A percentile compares a stretch with the other conserved stretches of the same genome.
Evolutionary conservation across 37 sponge, comb jelly and placozoan species (phyloP).

Genomic region (Cliona cf. orientalis): DNA sequence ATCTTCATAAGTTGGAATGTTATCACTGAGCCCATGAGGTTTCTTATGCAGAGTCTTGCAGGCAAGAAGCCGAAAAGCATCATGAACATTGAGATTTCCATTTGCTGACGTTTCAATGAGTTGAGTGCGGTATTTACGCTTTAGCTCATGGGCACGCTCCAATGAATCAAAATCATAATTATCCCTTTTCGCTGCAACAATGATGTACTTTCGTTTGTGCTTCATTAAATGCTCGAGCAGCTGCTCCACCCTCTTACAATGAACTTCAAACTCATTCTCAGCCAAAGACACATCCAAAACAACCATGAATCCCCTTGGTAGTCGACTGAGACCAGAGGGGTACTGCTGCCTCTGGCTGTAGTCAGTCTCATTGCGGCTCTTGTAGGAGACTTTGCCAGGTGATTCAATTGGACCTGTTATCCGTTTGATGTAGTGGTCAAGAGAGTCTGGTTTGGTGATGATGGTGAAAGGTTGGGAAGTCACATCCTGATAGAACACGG

Average conservation of each 20-base stretch:
- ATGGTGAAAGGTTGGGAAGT: conserved; percentile 41
- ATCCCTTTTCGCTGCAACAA: conserved; percentile 72
- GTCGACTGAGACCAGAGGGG: conserved; percentile 23
- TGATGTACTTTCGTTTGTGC: conserved; percentile 36
- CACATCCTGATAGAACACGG: conserved; percentile 70
- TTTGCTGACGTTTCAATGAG: conserved; percentile 54
- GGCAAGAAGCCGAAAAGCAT: conserved; percentile 33
- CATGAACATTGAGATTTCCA: conserved; percentile 34
- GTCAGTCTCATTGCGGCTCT: conserved; percentile 21
- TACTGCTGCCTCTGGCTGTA: conserved; percentile 1
- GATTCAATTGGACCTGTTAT: conserved; percentile 33
- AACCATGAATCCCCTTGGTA: conserved; percentile 45
- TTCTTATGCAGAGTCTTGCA: conserved; percentile 17
- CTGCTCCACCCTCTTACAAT: conserved; percentile 27
- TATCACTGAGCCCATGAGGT: background rate
- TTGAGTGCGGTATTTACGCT: conserved; percentile 21
- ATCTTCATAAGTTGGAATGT: background rate
- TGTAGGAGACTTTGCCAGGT: conserved; percentile 57
- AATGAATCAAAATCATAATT: background rate
- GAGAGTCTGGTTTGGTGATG: background rate
- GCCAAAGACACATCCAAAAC: conserved; percentile 50
- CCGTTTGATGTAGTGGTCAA: conserved; percentile 42
- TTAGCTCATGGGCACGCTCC: conserved; percentile 15
- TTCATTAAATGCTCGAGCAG: conserved; percentile 35
- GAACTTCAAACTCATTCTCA: conserved; percentile 30